These are phyloP conservation scores for Trachelus stipa DNA, from an alignment of 2,888 invertebrate genomes.

Conservation along the genomic window DNA sequence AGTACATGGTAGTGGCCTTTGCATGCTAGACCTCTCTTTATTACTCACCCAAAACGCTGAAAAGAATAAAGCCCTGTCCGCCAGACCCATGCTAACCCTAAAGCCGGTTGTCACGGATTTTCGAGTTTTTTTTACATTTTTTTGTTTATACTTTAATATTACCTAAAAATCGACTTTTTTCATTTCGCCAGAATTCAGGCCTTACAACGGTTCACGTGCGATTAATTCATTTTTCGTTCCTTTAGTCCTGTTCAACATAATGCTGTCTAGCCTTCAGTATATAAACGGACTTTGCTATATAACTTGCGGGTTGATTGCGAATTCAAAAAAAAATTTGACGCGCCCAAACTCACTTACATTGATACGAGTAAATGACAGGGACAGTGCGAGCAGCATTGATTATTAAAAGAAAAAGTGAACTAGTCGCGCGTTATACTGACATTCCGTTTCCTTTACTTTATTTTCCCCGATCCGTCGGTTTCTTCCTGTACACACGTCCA, in stretches of 20 bases:
- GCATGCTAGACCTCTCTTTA: slow-evolving; percentile 51
- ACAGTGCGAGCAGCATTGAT: no score
- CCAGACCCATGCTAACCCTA: background rate
- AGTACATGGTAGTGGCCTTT: slow-evolving; percentile 59
- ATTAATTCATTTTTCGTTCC: background rate
- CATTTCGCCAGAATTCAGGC: background rate
- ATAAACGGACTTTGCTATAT: no score
- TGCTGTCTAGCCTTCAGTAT: no score
- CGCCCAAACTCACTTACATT: background rate
- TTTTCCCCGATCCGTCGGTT: background rate
- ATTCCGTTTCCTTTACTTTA: background rate
- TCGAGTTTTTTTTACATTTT: background rate
- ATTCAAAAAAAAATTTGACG: background rate
- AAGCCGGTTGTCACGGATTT: background rate
- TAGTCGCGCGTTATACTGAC: slow-evolving; percentile 11
- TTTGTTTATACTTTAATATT: background rate
- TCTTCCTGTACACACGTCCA: background rate
- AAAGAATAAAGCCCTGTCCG: background rate
- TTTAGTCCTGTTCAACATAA: no score
- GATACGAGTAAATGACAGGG: background rate
- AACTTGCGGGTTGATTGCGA: no score
- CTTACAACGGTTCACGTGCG: background rate
- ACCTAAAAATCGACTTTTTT: background rate
- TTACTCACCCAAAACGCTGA: background rate
- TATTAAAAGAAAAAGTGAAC: slow-evolving; percentile 4